These are phyloP conservation scores for Syritta pipiens DNA, from an alignment of 2,888 invertebrate genomes.

Conservation along the genomic window DNA sequence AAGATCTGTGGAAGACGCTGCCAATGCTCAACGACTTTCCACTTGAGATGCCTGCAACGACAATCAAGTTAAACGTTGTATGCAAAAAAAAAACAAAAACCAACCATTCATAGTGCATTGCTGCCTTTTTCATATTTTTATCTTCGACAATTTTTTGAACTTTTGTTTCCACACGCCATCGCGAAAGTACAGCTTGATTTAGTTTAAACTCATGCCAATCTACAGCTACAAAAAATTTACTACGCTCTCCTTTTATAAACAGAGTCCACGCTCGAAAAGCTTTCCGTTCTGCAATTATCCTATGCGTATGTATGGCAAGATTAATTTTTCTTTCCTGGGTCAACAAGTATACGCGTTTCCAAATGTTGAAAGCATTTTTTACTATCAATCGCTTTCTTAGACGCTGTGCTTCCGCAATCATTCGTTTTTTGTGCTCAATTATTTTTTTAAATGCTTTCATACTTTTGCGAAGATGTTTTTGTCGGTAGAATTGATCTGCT, in stretches of 20 bases:
- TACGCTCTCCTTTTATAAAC: slow-evolving; percentile 73
- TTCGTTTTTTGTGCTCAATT: slow-evolving; percentile 74
- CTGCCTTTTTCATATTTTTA: slow-evolving; percentile 78
- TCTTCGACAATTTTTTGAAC: slow-evolving; percentile 80
- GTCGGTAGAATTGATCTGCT: slow-evolving; percentile 79
- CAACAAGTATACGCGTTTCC: slow-evolving; percentile 81
- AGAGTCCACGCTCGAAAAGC: slow-evolving; percentile 80
- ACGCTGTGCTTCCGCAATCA: slow-evolving; percentile 79
- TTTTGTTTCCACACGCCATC: slow-evolving; percentile 80
- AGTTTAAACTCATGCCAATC: slow-evolving; percentile 85
- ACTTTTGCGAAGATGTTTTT: slow-evolving; percentile 75
- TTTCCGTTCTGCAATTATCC: slow-evolving; percentile 80
- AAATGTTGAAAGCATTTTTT: slow-evolving; percentile 80
- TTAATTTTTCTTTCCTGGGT: slow-evolving; percentile 81
- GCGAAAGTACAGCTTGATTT: slow-evolving; percentile 80
- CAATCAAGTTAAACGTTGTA: not conserved
- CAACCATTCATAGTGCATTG: slow-evolving; percentile 78
- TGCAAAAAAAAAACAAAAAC: not conserved
- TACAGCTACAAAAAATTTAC: slow-evolving; percentile 85
- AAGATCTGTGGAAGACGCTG: slow-evolving; percentile 84
- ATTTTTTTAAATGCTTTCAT: slow-evolving; percentile 77
- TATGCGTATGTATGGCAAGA: slow-evolving; percentile 82
- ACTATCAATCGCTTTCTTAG: slow-evolving; percentile 80
- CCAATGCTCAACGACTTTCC: slow-evolving; percentile 82
- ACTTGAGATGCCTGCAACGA: slow-evolving; percentile 77